Evolutionary conservation across 1,140 invertebrate genomes (phyloP), one percentile per base, ranked within the genome.

Genomic region (Episyrphus balteatus): DNA sequence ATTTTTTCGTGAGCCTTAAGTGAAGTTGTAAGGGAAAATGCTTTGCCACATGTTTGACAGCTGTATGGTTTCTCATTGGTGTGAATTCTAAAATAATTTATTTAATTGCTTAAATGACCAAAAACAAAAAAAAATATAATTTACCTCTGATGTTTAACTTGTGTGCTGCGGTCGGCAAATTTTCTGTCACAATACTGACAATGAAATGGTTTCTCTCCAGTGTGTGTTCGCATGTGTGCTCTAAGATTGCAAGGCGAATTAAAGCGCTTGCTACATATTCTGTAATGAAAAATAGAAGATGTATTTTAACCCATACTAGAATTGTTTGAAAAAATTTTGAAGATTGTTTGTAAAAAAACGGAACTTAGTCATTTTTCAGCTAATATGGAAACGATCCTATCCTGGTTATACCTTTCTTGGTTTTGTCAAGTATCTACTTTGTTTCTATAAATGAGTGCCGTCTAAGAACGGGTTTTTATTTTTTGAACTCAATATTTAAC

Each of bases 61-160:
- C 68, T 70, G 53, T 75, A 77, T 0, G 76, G 76, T 18, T 73
- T 57, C 52, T 77, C 75, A 53, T 78, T 77, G 5, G 75, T 77
- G 55, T 78, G 76, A 45, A 75, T 74, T 11, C 62, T 15, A 48
- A 50, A n/a, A 10, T 19, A 32, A 33, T 36, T 40, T 6, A 34
- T 1, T n/a, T 17, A 8, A 11, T 14, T 47, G 21, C 7, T 14
- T 14, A 33, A 6, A 14, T 17, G 32, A 18, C 10, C 12, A 32
- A 32, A 33, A 32, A 47, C 5, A 32, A 42, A 44, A 30, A 15
- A 47, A 42, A 1, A 11, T 3, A 7, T n/a, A 6, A 30, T 37
- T 9, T 31, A 65, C 62, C 76, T 50, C 51, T 61, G 57, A 36
- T 66, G 62, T 17, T 61, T 65, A 0, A 63, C 52, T 48, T 57